Evolutionary conservation across 2,888 invertebrate genomes (phyloP).

Genomic region (Chironomus tentans): DNA sequence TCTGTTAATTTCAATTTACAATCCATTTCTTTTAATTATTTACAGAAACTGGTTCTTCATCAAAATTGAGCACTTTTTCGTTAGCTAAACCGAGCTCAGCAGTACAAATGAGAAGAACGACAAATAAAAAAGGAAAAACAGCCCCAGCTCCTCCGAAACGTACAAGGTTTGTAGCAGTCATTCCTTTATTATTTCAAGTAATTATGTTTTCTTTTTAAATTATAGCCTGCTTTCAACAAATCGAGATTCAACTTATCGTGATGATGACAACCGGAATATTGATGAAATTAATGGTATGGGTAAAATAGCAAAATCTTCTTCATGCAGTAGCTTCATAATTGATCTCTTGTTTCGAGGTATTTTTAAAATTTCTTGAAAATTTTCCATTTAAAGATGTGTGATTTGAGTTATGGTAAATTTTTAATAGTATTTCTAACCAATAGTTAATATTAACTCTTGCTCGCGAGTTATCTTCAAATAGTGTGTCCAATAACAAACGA

Average conservation of each 20-base stretch:
- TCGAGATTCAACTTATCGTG: slow-evolving; percentile 43
- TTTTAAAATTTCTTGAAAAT: slow-evolving; percentile 32
- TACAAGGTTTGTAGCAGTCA: slow-evolving; percentile 59
- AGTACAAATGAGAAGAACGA: slow-evolving; percentile 67
- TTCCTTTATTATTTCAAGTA: no score
- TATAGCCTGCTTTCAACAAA: slow-evolving; percentile 40
- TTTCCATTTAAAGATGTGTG: neutral
- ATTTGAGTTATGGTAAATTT: neutral
- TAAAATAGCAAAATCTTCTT: slow-evolving; percentile 44
- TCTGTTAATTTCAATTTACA: neutral
- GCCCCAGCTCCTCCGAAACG: slow-evolving; percentile 93
- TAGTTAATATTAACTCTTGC: no score
- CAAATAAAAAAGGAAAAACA: slow-evolving; percentile 83
- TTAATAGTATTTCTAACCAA: no score
- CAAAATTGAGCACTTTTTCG: slow-evolving; percentile 56
- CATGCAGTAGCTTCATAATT: slow-evolving; percentile 45
- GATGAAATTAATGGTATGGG: slow-evolving; percentile 41
- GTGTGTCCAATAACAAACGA: neutral
- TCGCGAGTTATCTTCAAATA: no score
- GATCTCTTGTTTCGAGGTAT: slow-evolving; percentile 45
- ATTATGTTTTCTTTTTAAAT: neutral
- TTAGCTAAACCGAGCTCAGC: slow-evolving; percentile 49
- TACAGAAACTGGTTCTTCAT: slow-evolving; percentile 44
- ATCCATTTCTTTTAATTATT: slow-evolving; percentile 8
- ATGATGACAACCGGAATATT: slow-evolving; percentile 40